phyloP scores from a whole-genome alignment of 2,888 invertebrate species.

The Polyommatus icarus region DNA sequence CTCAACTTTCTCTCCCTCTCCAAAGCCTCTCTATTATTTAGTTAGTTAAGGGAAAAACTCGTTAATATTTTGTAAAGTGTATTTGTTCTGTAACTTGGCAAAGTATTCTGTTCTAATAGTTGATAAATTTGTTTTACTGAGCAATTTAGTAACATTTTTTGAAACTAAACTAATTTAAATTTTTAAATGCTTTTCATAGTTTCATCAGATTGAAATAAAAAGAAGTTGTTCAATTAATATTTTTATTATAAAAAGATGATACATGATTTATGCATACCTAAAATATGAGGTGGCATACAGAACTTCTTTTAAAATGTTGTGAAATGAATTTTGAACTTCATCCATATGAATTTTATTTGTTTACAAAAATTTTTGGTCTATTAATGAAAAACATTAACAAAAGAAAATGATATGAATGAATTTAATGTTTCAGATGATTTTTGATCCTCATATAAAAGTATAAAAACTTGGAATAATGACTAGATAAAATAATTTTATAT shows the following conservation, averaged over 20 bases:
- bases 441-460: slow-evolving; percentile 24
- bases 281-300: background rate
- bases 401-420: slow-evolving; percentile 18
- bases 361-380: background rate
- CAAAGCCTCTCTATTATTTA: slow-evolving; percentile 67
- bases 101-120: background rate
- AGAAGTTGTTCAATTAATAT: background rate
- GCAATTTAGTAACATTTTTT: background rate
- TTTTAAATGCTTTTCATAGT: too few species aligned
- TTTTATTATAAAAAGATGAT: slow-evolving; percentile 5
- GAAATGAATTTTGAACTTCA: background rate
- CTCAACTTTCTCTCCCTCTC: slow-evolving; percentile 67
- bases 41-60: slow-evolving; percentile 54
- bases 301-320: background rate
- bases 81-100: slow-evolving; percentile 23
- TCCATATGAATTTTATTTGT: background rate
- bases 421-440: slow-evolving; percentile 24
- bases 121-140: background rate
- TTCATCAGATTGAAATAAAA: slow-evolving; percentile 5
- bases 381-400: background rate
- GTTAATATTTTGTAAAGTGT: slow-evolving; percentile 43
- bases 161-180: too few species aligned
- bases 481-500: slow-evolving; percentile 34
- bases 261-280: background rate
- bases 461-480: slow-evolving; percentile 34